Base-by-base conservation (phyloP, 2,888 invertebrate species). In the Campoletis raptor region DNA sequence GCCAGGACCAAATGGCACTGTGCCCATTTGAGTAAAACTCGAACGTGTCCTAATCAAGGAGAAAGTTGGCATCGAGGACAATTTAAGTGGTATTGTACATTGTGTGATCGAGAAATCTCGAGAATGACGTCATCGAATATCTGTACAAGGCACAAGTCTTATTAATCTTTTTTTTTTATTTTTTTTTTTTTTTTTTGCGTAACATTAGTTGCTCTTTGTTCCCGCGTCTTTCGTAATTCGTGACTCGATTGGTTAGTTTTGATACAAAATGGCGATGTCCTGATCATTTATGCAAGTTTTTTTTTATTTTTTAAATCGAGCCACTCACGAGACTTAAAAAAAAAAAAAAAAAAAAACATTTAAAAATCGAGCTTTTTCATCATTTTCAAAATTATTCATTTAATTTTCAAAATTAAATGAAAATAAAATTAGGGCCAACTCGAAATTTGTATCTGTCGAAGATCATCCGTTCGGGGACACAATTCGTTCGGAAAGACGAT, bases 11-110 rank as follows among this genome's bases (percentile, higher is more conserved):
- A 15, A 42, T 42, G 24, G 45, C 15, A 21, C 4, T 48, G 30
- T 45, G 18, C 45, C 45, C 70, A 18, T 48, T 70, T 48, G 9
- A 18, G 42, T 37, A 24, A 40, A 67, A 18, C 66, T 37, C 10
- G 45, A 9, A 70, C 70, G 70, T 45, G 18, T 70, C 12, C 42
- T 30, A 30, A 52, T 36, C 73, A 54, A 21, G 66, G 66, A 66
- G 30, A 66, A 66, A 66, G 36, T 42, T 30, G 8, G 21, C 52
- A n/a, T 66, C 61, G 77, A 37, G 36, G 48, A 52, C 77, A 66
- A 66, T 37, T 73, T 57, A 15, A 73, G 54, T 24, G 79, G 79
- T 70, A 79, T 67, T 54, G 79, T 79, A 79, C 79, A 79, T 54
- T 57, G 30, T 36, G 57, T n/a, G 57, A 70, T 66, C 37, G 42